Conservation (phyloP, 2,797 vertebrate species). For the Sebastes hubbsi region DNA sequence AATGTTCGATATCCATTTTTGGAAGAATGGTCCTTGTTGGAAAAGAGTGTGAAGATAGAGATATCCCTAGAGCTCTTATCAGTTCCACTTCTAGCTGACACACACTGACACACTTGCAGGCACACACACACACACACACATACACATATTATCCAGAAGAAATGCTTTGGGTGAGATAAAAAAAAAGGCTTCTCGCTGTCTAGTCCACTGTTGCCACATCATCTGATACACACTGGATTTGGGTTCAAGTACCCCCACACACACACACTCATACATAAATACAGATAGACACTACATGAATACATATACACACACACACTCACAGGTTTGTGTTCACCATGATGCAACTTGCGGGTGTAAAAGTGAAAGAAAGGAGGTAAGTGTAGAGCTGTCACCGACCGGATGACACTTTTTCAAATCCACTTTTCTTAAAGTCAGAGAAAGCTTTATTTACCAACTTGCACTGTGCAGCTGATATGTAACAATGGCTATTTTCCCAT, state of each 20-base stretch:
- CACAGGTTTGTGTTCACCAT: conserved; percentile 17
- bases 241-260: conserved; percentile 13
- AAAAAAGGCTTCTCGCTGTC: conserved; percentile 26
- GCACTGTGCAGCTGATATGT: background rate
- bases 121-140: background rate
- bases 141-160: conserved; percentile 30
- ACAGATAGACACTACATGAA: background rate
- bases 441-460: conserved; percentile 34
- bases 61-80: conserved; percentile 63
- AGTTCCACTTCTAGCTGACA: conserved; percentile 38
- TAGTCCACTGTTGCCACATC: conserved; percentile 46
- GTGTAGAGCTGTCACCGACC: conserved; percentile 23
- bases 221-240: conserved; percentile 38
- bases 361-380: conserved; percentile 47
- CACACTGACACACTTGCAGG: conserved; percentile 37
- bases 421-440: conserved; percentile 7
- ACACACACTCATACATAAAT: background rate
- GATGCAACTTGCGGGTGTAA: conserved; percentile 58
- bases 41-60: conserved; percentile 39
- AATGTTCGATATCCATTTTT: conserved; percentile 48
- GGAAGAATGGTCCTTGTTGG: conserved; percentile 42
- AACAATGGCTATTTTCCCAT: background rate
- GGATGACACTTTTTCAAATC: conserved; percentile 31
- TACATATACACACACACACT: conserved; percentile 20
- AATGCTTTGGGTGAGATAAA: conserved; percentile 44